Conservation (phyloP, 2,888 invertebrate species). For the Cyaniris semiargus region DNA sequence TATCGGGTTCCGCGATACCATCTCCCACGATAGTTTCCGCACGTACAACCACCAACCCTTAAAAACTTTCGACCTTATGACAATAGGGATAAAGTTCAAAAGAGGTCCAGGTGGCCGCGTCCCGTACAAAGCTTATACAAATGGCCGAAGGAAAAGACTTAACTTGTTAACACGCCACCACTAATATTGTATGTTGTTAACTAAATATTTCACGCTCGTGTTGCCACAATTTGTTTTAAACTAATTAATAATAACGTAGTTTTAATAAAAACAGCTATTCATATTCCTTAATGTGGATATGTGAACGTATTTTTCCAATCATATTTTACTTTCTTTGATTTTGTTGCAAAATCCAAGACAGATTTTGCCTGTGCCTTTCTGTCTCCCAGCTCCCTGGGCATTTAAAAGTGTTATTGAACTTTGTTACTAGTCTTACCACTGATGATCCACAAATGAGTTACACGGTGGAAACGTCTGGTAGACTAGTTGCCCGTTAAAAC, state of each 20-base stretch:
- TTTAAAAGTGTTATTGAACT: too few species aligned
- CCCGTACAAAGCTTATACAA: constrained; percentile 18
- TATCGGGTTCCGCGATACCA: constrained; percentile 26
- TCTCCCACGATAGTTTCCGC: constrained; percentile 25
- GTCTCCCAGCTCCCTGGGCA: too few species aligned
- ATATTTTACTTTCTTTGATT: too few species aligned
- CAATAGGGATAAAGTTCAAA: neutral
- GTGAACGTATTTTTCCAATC: too few species aligned
- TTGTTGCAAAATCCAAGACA: too few species aligned
- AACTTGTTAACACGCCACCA: constrained; percentile 28
- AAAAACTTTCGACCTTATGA: neutral
- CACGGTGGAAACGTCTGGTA: too few species aligned
- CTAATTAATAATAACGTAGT: neutral
- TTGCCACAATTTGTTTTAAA: neutral
- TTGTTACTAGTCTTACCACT: too few species aligned
- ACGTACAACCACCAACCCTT: neutral
- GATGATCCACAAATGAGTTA: too few species aligned
- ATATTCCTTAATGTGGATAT: neutral
- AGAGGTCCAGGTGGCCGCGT: neutral
- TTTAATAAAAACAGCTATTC: neutral
- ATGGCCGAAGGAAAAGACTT: constrained; percentile 15
- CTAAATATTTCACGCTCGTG: neutral
- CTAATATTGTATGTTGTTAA: neutral
- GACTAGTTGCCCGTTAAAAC: too few species aligned
- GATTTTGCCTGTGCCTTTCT: too few species aligned